Evolutionary conservation across 2,888 invertebrate species (phyloP), one percentile per base, ranked within the genome.

Genomic region (Druceiella hillmani): DNA sequence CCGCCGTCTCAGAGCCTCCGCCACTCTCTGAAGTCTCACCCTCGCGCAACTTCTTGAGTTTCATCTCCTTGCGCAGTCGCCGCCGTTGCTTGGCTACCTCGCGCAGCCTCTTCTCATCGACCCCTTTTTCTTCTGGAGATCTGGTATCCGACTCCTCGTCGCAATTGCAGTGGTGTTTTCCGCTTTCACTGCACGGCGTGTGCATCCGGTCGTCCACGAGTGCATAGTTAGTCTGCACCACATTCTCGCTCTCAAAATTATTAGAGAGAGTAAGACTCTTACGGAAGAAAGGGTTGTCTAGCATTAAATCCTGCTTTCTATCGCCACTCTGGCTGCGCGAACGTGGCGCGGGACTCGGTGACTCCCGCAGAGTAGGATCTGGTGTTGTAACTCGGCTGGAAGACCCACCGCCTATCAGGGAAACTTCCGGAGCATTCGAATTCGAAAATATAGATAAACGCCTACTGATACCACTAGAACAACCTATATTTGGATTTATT

Each of bases 81-180:
- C 70, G 49, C 48, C 67, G 69, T 48, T 70, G 66, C 57, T 70
- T 72, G 3, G 69, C 71, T 41, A 70, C 69, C 52, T 71, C 70
- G 50, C 69, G 71, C 32, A 67, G 13, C 14, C 69, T 50, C 27
- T 59, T 49, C 34, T 71, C 70, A 49, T 71, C 68, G 2, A 64
- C 43, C 45, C 60, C 64, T 48, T 66, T 66, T 20, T 61, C 44
- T 37, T 60, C 58, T 26, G 51, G 53, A 38, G 44, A 52, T 33
- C 22, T 50, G 50, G 29, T 56, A 6, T 76, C 78, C 2, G 82
- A 79, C 50, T 85, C 85, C 20, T 83, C 82, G 50, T 82, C 79
- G 53, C 83, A 83, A 37, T 74, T 79, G 60, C 87, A 87, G 47
- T 81, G 81, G 57, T 87, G 87, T 56, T 85, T 86, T 0, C 85